phyloP scores from a whole-genome alignment of 37 sponge, comb jelly and placozoan genomes.

The Diacarnus erythraeanus region DNA sequence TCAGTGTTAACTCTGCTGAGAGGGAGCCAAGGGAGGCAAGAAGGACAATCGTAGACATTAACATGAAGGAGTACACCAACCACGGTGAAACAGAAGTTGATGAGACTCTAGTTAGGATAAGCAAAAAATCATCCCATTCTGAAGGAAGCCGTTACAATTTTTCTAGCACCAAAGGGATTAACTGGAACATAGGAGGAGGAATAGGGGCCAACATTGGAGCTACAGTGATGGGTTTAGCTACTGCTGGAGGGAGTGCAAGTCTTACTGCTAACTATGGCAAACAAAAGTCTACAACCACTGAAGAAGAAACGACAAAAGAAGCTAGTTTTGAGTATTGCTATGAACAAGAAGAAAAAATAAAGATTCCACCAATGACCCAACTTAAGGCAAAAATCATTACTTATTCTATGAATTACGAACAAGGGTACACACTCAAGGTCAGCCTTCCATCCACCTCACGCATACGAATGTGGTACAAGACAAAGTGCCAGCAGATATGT shows the following conservation, averaged over 20 bases:
- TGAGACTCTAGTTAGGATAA: slow-evolving; percentile 1
- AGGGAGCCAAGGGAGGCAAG: neutral
- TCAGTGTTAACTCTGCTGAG: neutral
- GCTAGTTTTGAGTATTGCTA: neutral
- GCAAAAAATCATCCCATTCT: neutral
- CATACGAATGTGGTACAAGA: neutral
- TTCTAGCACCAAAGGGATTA: neutral
- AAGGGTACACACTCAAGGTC: neutral
- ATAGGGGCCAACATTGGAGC: too few relatives aligned
- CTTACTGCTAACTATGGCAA: neutral
- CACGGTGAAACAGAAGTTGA: neutral
- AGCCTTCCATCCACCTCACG: neutral
- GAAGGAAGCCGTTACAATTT: slow-evolving; percentile 9
- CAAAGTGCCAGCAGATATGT: neutral
- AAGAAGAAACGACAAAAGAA: neutral
- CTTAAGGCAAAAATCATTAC: neutral
- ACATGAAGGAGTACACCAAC: slow-evolving; percentile 22
- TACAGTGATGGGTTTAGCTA: neutral
- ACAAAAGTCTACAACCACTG: neutral
- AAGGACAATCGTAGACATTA: slow-evolving; percentile 4
- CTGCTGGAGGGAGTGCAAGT: neutral
- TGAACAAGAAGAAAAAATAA: slow-evolving; percentile 4
- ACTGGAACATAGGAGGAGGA: neutral
- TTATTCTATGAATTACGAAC: neutral
- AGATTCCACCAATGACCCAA: neutral